These are phyloP conservation scores for Graphium colonna DNA, from an alignment of 2,888 invertebrate genomes.

Conservation along the genomic window DNA sequence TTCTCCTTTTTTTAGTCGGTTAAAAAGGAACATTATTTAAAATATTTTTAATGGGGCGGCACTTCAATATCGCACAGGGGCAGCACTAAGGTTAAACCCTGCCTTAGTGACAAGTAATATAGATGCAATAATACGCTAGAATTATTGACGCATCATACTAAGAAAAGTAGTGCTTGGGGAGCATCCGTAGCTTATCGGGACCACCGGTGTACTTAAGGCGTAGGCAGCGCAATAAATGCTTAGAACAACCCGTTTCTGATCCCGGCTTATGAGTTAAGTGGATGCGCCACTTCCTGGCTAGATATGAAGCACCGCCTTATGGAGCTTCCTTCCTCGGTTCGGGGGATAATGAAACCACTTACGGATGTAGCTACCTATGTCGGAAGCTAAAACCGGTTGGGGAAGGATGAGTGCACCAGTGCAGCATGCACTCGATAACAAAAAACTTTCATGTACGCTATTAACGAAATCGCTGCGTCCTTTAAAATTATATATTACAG, in stretches of 20 bases:
- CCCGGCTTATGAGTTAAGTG: slow-evolving; percentile 57
- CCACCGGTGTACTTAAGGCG: slow-evolving; percentile 45
- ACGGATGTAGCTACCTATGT: slow-evolving; percentile 52
- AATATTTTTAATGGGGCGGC: too few species aligned
- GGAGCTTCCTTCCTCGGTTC: slow-evolving; percentile 69
- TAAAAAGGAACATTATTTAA: too few species aligned
- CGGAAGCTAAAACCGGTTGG: slow-evolving; percentile 28
- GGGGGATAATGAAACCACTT: slow-evolving; percentile 62
- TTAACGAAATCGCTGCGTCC: slow-evolving; percentile 11
- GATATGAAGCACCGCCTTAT: slow-evolving; percentile 60
- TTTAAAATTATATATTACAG: slow-evolving; percentile 7
- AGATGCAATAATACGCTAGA: slow-evolving; percentile 19
- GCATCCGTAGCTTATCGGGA: slow-evolving; percentile 37
- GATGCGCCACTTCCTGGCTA: slow-evolving; percentile 62
- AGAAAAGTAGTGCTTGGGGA: slow-evolving; percentile 17
- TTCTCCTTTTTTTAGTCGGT: too few species aligned
- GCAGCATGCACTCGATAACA: slow-evolving; percentile 13
- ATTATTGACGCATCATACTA: slow-evolving; percentile 19
- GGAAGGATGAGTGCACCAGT: slow-evolving; percentile 7
- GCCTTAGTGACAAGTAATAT: not conserved
- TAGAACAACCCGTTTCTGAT: slow-evolving; percentile 53
- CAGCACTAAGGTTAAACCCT: too few species aligned
- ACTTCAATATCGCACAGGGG: too few species aligned
- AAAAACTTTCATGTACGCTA: not conserved
- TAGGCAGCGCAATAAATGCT: slow-evolving; percentile 45